Conservation (phyloP, 1,140 invertebrate genomes). For the Saccostrea echinata region DNA sequence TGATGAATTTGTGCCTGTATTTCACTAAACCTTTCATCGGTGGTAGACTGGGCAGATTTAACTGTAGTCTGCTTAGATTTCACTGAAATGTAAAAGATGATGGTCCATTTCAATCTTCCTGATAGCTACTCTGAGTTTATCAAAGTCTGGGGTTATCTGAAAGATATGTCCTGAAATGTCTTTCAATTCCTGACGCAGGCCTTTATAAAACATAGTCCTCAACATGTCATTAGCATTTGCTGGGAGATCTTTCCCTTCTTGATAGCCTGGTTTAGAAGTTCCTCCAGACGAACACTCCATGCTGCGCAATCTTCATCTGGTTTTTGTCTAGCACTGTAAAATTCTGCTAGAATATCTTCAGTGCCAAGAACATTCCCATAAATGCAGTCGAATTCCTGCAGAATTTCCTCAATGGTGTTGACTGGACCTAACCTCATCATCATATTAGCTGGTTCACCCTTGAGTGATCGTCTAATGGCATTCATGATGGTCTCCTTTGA, state of each 20-base stretch:
- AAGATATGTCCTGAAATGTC: conserved; percentile 27
- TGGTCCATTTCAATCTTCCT: too few species aligned
- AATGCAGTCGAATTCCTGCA: too few species aligned
- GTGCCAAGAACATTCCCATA: too few species aligned
- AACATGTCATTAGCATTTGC: background rate
- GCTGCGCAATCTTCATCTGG: background rate
- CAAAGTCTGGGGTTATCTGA: conserved; percentile 48
- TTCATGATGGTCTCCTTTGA: background rate
- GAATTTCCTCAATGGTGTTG: too few species aligned
- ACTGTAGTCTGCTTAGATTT: too few species aligned
- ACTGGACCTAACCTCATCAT: background rate
- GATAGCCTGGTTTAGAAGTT: background rate
- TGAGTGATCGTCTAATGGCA: background rate
- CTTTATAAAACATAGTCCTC: conserved; percentile 33
- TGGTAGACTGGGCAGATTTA: too few species aligned
- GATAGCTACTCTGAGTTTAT: conserved; percentile 21
- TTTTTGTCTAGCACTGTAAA: background rate
- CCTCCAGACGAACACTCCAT: background rate
- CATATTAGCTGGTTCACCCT: background rate
- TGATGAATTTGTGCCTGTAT: too few species aligned
- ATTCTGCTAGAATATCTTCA: too few species aligned
- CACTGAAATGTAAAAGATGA: too few species aligned
- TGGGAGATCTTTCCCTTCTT: background rate
- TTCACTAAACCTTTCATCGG: too few species aligned
- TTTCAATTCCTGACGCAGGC: conserved; percentile 40